Conservation (phyloP, 53 echinoderm and acorn worm genomes). For the Patiria pectinifera region DNA sequence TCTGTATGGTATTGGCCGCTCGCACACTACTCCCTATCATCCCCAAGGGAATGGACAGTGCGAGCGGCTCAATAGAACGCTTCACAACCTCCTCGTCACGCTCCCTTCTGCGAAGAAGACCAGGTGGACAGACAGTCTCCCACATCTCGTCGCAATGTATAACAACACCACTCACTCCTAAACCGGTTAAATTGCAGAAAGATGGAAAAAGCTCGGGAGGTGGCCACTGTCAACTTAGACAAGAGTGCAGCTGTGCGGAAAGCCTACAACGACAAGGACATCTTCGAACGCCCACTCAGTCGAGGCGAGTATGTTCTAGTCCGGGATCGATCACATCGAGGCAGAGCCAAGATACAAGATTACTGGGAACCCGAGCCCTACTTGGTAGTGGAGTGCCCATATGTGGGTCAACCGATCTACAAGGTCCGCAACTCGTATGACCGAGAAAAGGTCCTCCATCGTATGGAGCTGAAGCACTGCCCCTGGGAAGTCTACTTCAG, state of each 20-base stretch:
- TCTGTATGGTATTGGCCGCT: slow-evolving; percentile 31
- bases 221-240: neutral
- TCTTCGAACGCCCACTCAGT: slow-evolving; percentile 44
- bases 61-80: slow-evolving; percentile 50
- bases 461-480: slow-evolving; percentile 44
- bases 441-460: slow-evolving; percentile 45
- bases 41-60: slow-evolving; percentile 46
- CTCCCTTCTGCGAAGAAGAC: slow-evolving; percentile 28
- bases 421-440: slow-evolving; percentile 1
- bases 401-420: slow-evolving; percentile 31
- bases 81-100: slow-evolving; percentile 29
- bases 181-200: slow-evolving; percentile 15
- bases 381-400: slow-evolving; percentile 34
- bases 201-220: neutral
- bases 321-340: slow-evolving; percentile 28
- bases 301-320: slow-evolving; percentile 41
- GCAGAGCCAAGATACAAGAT: slow-evolving; percentile 59
- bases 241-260: neutral
- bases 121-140: slow-evolving; percentile 43
- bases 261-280: neutral
- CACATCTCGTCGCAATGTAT: slow-evolving; percentile 38
- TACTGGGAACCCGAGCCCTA: slow-evolving; percentile 53
- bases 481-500: slow-evolving; percentile 32
- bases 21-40: slow-evolving; percentile 53
- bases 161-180: slow-evolving; percentile 49